Conservation (phyloP, 2,888 invertebrate genomes). For the Bellardia pandia region DNA sequence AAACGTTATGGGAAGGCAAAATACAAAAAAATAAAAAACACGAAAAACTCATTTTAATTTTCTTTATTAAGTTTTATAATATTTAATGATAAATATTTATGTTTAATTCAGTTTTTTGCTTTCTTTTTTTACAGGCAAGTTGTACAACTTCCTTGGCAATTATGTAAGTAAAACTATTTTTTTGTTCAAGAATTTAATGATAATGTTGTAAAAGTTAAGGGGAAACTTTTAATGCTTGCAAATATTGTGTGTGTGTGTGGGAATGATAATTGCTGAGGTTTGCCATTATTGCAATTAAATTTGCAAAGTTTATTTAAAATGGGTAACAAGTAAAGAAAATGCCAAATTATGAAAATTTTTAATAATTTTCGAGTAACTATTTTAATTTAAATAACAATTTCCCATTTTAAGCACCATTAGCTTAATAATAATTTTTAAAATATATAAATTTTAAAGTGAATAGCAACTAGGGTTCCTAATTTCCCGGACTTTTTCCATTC, state of each 20-base stretch:
- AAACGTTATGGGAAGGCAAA: background rate
- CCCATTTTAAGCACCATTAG: no score
- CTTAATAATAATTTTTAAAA: no score
- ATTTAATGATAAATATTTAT: constrained; percentile 1
- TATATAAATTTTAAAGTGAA: no score
- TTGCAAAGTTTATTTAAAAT: background rate
- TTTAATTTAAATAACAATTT: no score
- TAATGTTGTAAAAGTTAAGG: background rate
- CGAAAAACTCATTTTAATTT: background rate
- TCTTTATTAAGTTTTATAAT: constrained; percentile 1
- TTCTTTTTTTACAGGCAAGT: background rate
- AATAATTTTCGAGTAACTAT: no score
- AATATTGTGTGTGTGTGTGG: background rate
- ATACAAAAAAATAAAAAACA: background rate
- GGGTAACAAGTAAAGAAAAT: no score
- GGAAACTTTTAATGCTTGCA: constrained; percentile 1
- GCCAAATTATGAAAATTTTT: no score
- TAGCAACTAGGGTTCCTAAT: no score
- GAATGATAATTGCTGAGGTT: constrained; percentile 3
- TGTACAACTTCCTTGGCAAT: constrained; percentile 4
- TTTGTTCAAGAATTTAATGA: constrained; percentile 1
- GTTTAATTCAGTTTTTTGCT: constrained; percentile 4
- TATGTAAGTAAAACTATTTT: constrained; percentile 34
- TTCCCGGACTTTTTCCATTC: no score
- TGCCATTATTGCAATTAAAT: background rate